Percentiles rank a stretch among this genome's conserved stretches.
phyloP scores from a whole-genome alignment of 2,888 invertebrate species.

The Automeris io region DNA sequence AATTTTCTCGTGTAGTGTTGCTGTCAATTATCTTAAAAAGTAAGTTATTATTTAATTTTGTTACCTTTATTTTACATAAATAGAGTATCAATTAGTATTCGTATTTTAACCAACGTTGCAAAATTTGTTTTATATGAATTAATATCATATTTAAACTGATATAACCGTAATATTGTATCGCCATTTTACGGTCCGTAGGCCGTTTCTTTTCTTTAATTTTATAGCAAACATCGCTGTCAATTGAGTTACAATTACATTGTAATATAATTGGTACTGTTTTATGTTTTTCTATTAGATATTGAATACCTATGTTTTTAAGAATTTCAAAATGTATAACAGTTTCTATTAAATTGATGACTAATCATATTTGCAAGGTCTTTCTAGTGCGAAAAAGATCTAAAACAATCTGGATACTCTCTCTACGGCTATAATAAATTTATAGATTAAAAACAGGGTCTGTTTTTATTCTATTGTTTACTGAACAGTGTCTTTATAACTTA shows the following conservation, averaged over 20 bases:
- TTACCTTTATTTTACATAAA: neutral
- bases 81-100: neutral
- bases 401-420: constrained; percentile 4
- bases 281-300: too few relatives aligned
- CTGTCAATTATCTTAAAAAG: constrained; percentile 69
- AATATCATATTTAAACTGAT: constrained; percentile 13
- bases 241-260: too few relatives aligned
- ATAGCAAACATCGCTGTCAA: constrained; percentile 23
- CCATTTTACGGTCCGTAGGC: constrained; percentile 67
- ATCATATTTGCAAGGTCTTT: constrained; percentile 39
- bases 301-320: neutral
- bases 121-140: too few relatives aligned
- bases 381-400: constrained; percentile 9
- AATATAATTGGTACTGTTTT: too few relatives aligned
- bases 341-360: constrained; percentile 45
- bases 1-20: constrained; percentile 62
- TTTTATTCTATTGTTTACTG: too few relatives aligned
- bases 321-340: neutral
- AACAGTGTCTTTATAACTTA: too few relatives aligned
- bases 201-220: constrained; percentile 43
- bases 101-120: neutral
- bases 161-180: constrained; percentile 55
- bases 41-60: constrained; percentile 46
- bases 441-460: too few relatives aligned
- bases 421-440: too few relatives aligned